Percentiles rank a stretch among this genome's conserved stretches.
phyloP scores from a whole-genome alignment of 1,140 invertebrate genomes.

The Brachionus angularis region DNA sequence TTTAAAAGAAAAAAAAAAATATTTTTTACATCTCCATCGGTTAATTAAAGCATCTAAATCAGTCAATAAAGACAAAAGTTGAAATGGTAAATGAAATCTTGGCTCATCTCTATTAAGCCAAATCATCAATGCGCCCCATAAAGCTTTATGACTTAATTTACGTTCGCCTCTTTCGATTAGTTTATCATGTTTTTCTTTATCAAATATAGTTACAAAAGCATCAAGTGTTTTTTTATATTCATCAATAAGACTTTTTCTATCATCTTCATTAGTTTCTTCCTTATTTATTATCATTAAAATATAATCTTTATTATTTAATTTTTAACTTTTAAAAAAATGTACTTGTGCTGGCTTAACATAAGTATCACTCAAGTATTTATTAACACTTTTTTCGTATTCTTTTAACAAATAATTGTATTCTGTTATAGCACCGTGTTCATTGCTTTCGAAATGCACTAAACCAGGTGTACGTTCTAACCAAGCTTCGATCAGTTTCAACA shows the following conservation, averaged over 20 bases:
- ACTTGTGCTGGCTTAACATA: conserved; percentile 37
- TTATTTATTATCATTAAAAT: conserved; percentile 46
- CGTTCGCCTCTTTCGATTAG: conserved; percentile 66
- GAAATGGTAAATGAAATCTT: conserved; percentile 87
- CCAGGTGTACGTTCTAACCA: conserved; percentile 94
- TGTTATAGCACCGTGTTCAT: conserved; percentile 54
- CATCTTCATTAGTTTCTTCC: conserved; percentile 64
- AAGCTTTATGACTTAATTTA: conserved; percentile 78
- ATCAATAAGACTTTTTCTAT: conserved; percentile 63
- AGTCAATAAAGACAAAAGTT: conserved; percentile 85
- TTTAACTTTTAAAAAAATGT: not conserved
- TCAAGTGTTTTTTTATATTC: conserved; percentile 73
- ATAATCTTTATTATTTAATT: not conserved
- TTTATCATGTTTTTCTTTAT: conserved; percentile 73
- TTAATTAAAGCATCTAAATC: conserved; percentile 96
- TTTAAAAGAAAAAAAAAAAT: not conserved
- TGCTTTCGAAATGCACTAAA: conserved; percentile 73
- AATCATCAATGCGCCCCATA: conserved; percentile 95
- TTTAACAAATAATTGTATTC: conserved; percentile 69
- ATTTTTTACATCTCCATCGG: conserved; percentile 93
- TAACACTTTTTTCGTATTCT: conserved; percentile 75
- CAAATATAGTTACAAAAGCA: conserved; percentile 83
- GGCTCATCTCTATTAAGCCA: conserved; percentile 92
- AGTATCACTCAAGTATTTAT: conserved; percentile 64
- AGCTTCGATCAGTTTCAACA: conserved; percentile 75